Percentiles rank a stretch among this genome's conserved stretches.
phyloP scores from a whole-genome alignment of 92 coral and sea anemone genomes.

The Muricea muricata region DNA sequence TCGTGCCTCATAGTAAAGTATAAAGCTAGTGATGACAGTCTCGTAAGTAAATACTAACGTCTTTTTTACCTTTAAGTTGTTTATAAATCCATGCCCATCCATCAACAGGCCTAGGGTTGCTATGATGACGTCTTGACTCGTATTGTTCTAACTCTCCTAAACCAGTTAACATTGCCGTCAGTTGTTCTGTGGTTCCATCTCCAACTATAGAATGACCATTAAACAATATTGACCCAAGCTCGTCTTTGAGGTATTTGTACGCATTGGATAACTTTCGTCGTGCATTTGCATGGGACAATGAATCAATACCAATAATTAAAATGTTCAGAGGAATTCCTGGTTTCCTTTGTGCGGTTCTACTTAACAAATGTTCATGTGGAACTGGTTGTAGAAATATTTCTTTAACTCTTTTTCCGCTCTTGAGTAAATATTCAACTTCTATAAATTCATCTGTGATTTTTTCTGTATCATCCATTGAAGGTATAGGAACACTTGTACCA shows the following conservation, averaged over 20 bases:
- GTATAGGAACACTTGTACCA: not conserved
- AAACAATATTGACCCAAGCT: slow-evolving; percentile 46
- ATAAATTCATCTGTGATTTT: slow-evolving; percentile 21
- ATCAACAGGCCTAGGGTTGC: slow-evolving; percentile 63
- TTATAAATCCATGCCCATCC: slow-evolving; percentile 79
- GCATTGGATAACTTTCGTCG: slow-evolving; percentile 60
- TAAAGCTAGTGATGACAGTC: not conserved
- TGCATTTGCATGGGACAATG: slow-evolving; percentile 60
- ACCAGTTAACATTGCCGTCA: slow-evolving; percentile 86
- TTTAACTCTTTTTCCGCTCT: too few relatives aligned
- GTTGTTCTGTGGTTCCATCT: slow-evolving; percentile 81
- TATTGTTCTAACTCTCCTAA: too few relatives aligned
- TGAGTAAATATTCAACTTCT: too few relatives aligned
- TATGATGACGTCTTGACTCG: slow-evolving; percentile 68
- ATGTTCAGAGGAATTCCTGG: slow-evolving; percentile 70
- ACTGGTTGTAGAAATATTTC: too few relatives aligned
- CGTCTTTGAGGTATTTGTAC: slow-evolving; percentile 33
- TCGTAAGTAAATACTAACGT: not conserved
- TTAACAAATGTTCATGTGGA: too few relatives aligned
- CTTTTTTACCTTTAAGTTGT: too few relatives aligned
- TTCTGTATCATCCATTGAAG: not conserved
- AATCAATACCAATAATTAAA: slow-evolving; percentile 67
- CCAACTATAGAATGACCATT: slow-evolving; percentile 77
- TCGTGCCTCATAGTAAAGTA: not conserved
- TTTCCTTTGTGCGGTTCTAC: not conserved